Conservation (phyloP, 53 echinoderm and acorn worm species). For the Holothuria scabra region DNA sequence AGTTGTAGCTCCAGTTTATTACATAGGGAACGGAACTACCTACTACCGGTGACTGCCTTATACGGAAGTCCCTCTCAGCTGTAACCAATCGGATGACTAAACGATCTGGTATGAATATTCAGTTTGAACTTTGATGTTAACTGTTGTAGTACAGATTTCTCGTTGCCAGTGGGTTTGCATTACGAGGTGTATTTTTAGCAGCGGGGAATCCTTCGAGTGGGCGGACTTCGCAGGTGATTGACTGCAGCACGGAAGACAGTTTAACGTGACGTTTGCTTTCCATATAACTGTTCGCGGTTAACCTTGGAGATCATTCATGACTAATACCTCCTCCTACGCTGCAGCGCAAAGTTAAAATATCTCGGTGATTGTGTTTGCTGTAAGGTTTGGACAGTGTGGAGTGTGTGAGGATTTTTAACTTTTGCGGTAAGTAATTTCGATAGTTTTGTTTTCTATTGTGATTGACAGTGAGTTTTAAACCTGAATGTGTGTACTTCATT, state of each 20-base stretch:
- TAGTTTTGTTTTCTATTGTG: not conserved
- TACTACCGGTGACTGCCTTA: slow-evolving; percentile 38
- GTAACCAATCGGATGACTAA: slow-evolving; percentile 48
- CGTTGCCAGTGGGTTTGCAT: not conserved
- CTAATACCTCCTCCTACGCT: slow-evolving; percentile 46
- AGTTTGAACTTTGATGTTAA: not conserved
- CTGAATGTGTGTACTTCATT: no score
- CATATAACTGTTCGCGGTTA: slow-evolving; percentile 40
- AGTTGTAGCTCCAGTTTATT: not conserved
- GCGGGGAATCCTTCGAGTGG: slow-evolving; percentile 38
- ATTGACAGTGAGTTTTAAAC: no score
- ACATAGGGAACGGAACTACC: not conserved
- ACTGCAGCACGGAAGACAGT: not conserved
- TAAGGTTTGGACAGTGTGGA: not conserved
- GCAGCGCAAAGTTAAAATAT: not conserved
- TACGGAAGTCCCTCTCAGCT: slow-evolving; percentile 17
- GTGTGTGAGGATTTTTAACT: slow-evolving; percentile 9
- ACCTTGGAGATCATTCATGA: slow-evolving; percentile 20
- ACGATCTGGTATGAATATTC: slow-evolving; percentile 16
- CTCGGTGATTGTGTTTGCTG: not conserved
- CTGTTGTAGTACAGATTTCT: not conserved
- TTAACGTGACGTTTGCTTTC: slow-evolving; percentile 10
- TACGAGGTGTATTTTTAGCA: slow-evolving; percentile 18
- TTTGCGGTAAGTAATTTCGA: not conserved
- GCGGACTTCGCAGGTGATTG: slow-evolving; percentile 9